Evolutionary conservation across 1,140 invertebrate genomes (phyloP), one percentile per base, ranked within the genome.

Genomic region (Elymnias hypermnestra): DNA sequence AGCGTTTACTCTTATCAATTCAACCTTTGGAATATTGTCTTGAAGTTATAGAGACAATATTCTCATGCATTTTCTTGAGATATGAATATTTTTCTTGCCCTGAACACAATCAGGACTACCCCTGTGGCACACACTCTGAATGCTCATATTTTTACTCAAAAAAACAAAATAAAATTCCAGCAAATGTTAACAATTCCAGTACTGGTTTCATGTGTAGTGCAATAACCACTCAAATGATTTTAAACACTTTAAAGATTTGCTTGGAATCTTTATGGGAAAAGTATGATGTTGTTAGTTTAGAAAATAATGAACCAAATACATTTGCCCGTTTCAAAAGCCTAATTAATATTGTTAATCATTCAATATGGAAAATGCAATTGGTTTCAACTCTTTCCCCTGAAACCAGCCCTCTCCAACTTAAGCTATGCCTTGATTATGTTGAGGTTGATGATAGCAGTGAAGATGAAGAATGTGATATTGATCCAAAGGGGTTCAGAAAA

Each of bases 131-230:
- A 5, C 82, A 86, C 48, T 87, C 83, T 1, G 85, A 87, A 57
- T 82, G 82, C 53, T 87, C 85, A 5, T 87, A 87, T 54, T 86
- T 87, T 57, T 83, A 83, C 53, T 78, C 79, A 5, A 85, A 85
- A 37, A 85, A 83, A 46, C 81, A 77, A 51, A 73, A 41, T 18
- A 70, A 70, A 41, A 59, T 43, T 46, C 47, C 69, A 2, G 75
- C 71, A 18, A 71, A 39, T 31, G 54, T 43, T 4, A 72, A 57
- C 14, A 68, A 14, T 28, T 62, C 53, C 10, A 66, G 49, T 53
- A 59, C 73, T 33, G 85, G 85, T 5, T 87, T 87, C 38, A 82
- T 87, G 60, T 86, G 83, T 31, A 83, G 78, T 21, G 64, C 75
- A 19, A 64, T 75, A 18, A 79, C 77, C 4, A 81, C 75, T 10